Evolutionary conservation across 1,140 invertebrate genomes (phyloP), one percentile per base, ranked within the genome.

Genomic region (Calephelis nemesis): DNA sequence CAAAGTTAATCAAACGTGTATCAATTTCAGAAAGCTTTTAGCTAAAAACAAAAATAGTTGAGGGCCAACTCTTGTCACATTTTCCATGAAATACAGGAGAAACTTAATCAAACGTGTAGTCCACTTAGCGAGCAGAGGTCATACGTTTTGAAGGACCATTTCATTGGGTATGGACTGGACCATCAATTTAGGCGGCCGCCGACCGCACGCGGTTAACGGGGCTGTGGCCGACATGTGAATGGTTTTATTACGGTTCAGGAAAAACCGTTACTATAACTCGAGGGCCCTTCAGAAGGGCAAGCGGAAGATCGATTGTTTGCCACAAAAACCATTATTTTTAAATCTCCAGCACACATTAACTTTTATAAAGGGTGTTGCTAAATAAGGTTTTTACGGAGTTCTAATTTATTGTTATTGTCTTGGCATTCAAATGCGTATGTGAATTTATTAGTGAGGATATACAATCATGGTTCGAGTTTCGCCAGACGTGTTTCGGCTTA

Each of bases 71-170:
- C 58, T 60, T 60, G 58, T 39, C 58, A 60, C 58, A 12, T 7
- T 60, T 60, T 11, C 58, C 39, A 60, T 60, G 58, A 60, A 60
- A 60, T 30, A 60, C 54, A 19, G 58, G 39, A 19, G n/a, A 60
- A 60, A 58, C 81, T 85, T 88, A 88, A 86, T 83, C 83, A 86
- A 83, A 83, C 81, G 86, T 88, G 75, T 87, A 87, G 83, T 87
- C 85, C 82, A 83, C 79, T 86, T 84, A 78, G 76, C 71, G 74
- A 71, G 79, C 84, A 81, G 76, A 73, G 83, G 77, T 81, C 82
- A 82, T 88, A 82, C 78, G 78, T 87, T 90, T 86, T 87, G 85
- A 88, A 88, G 84, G 84, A 78, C 82, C 87, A 85, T 90, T 90
- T 84, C 85, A 85, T 85, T 83, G 81, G 80, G 82, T 79, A 87